These are phyloP conservation scores for Drosophila falleni DNA, from an alignment of 2,888 invertebrate species.

Conservation along the genomic window DNA sequence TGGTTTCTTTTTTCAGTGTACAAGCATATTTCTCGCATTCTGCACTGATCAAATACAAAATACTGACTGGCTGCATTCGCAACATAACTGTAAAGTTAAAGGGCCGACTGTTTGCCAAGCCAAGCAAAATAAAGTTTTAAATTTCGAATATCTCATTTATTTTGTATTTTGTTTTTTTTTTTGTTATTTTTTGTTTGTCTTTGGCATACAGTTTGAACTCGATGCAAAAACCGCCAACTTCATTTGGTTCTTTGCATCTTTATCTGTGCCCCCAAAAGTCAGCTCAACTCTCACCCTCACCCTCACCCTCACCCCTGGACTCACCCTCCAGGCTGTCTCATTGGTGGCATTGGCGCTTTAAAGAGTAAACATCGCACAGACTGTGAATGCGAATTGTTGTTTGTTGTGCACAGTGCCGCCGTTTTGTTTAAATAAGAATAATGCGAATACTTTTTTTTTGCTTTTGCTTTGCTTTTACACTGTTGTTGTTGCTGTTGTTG, in stretches of 20 bases:
- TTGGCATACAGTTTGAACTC: conserved; percentile 68
- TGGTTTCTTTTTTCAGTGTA: no score
- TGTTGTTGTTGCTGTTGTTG: conserved; percentile 22
- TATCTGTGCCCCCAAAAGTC: conserved; percentile 45
- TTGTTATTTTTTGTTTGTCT: conserved; percentile 61
- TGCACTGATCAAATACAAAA: conserved; percentile 23
- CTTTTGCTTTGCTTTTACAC: conserved; percentile 3
- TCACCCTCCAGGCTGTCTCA: conserved; percentile 9
- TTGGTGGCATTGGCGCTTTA: conserved; percentile 74
- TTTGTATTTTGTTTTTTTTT: conserved; percentile 2
- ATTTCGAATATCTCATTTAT: conserved; percentile 51
- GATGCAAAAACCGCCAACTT: conserved; percentile 67
- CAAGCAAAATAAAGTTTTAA: conserved; percentile 62
- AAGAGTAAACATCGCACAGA: conserved; percentile 62
- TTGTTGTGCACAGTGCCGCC: conserved; percentile 72
- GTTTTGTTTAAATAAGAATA: conserved; percentile 79
- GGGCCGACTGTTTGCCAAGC: conserved; percentile 57
- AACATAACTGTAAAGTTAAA: conserved; percentile 62
- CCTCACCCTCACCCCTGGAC: neutral
- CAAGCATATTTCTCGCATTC: conserved; percentile 2
- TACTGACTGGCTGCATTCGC: conserved; percentile 16
- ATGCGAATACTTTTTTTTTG: conserved; percentile 58
- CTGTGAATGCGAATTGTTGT: conserved; percentile 67
- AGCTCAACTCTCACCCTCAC: neutral
- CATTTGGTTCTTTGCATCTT: conserved; percentile 70